Conservation (phyloP, 2,888 invertebrate genomes). For the Gasteruption jaculator region DNA sequence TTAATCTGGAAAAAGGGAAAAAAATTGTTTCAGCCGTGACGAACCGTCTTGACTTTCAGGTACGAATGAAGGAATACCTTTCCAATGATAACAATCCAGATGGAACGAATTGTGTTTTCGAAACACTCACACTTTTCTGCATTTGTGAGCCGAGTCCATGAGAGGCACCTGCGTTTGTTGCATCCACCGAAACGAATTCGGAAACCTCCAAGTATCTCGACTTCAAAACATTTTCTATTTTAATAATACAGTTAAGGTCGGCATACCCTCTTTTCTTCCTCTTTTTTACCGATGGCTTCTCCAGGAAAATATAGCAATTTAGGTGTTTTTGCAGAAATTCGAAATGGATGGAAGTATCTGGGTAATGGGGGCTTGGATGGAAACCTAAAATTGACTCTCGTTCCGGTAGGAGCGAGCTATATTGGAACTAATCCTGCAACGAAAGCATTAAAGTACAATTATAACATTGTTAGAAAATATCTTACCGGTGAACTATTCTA, state of each 20-base stretch:
- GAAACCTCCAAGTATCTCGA: slow-evolving; percentile 16
- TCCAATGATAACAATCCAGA: slow-evolving; percentile 38
- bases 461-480: too few species aligned
- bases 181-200: slow-evolving; percentile 25
- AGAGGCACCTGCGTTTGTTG: slow-evolving; percentile 26
- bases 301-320: too few species aligned
- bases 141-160: slow-evolving; percentile 22
- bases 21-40: slow-evolving; percentile 23
- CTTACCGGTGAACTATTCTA: too few species aligned
- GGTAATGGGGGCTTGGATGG: too few species aligned
- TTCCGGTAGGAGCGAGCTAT: too few species aligned
- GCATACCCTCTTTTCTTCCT: slow-evolving; percentile 18
- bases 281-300: slow-evolving; percentile 4
- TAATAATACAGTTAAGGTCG: too few species aligned
- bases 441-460: too few species aligned
- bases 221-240: too few species aligned
- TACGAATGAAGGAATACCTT: slow-evolving; percentile 20
- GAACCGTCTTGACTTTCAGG: slow-evolving; percentile 27
- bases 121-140: slow-evolving; percentile 37
- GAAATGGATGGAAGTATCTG: too few species aligned
- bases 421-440: too few species aligned
- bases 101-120: slow-evolving; percentile 47
- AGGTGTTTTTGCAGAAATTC: too few species aligned
- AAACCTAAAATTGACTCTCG: too few species aligned
- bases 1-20: neutral